phyloP scores from a whole-genome alignment of 1,140 invertebrate species.

The Cylas formicarius region DNA sequence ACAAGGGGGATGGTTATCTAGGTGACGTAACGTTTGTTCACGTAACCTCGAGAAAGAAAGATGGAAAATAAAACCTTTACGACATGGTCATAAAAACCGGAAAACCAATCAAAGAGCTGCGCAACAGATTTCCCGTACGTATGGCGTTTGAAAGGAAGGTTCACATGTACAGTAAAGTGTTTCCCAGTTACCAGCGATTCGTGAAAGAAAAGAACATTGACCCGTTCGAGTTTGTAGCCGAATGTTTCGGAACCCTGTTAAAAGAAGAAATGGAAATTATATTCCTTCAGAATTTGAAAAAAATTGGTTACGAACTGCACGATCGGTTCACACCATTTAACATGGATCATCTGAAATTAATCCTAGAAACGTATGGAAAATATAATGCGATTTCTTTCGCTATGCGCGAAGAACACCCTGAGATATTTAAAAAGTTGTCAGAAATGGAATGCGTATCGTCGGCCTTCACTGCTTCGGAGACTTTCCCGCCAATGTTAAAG shows the following conservation, averaged over 20 bases:
- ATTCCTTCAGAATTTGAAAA: conserved; percentile 49
- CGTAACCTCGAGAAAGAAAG: conserved; percentile 10
- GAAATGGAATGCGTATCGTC: conserved; percentile 17
- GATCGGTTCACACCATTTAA: conserved; percentile 44
- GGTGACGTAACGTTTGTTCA: conserved; percentile 30
- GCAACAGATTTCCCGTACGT: conserved; percentile 20
- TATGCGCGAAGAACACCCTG: conserved; percentile 41
- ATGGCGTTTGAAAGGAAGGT: conserved; percentile 24
- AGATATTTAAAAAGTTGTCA: conserved; percentile 31
- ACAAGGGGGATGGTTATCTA: conserved; percentile 32
- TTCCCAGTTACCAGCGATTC: conserved; percentile 23
- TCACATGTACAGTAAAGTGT: conserved; percentile 26
- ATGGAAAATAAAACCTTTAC: conserved; percentile 16
- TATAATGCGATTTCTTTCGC: conserved; percentile 49
- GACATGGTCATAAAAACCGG: conserved; percentile 29
- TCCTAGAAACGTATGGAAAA: conserved; percentile 46
- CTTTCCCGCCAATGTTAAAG: conserved; percentile 9
- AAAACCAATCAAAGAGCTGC: conserved; percentile 22
- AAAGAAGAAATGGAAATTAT: conserved; percentile 45
- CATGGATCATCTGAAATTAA: conserved; percentile 41
- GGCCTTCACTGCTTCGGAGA: conserved; percentile 10
- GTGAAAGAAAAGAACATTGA: conserved; percentile 14
- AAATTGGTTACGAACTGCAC: conserved; percentile 42
- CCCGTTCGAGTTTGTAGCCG: conserved; percentile 29
- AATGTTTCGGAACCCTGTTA: conserved; percentile 37